phyloP scores from a whole-genome alignment of 2,888 invertebrate species.

The Cistogaster globosa region DNA sequence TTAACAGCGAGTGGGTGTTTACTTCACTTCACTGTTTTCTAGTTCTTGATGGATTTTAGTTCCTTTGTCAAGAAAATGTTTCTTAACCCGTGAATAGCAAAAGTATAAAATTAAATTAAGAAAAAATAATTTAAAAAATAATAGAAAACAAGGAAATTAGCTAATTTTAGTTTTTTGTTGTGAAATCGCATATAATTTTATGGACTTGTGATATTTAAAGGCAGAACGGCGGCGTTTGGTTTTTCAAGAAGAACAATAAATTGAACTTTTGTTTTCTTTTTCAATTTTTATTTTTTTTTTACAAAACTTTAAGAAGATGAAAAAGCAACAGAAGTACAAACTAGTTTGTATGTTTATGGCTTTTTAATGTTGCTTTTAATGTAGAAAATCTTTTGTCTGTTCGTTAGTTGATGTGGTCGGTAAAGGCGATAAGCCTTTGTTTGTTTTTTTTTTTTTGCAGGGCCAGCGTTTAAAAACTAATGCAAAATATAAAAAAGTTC shows the following conservation, averaged over 20 bases:
- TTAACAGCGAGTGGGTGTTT: conserved; percentile 16
- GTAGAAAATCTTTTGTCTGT: conserved; percentile 7
- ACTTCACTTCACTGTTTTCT: conserved; percentile 15
- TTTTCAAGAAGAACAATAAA: conserved; percentile 2
- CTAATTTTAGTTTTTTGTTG: background rate
- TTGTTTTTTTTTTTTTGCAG: conserved; percentile 23
- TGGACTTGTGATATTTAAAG: conserved; percentile 31
- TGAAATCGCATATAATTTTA: conserved; percentile 21
- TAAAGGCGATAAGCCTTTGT: conserved; percentile 45
- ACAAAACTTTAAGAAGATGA: conserved; percentile 11
- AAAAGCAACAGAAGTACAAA: conserved; percentile 26
- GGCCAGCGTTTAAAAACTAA: conserved; percentile 59
- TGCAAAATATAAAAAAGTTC: conserved; percentile 27
- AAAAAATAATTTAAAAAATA: too few relatives aligned
- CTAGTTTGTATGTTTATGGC: conserved; percentile 37
- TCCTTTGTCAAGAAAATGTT: conserved; percentile 4
- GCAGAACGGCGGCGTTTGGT: background rate
- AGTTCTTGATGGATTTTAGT: background rate
- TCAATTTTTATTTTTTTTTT: conserved; percentile 1
- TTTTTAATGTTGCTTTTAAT: conserved; percentile 49
- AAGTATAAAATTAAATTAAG: background rate
- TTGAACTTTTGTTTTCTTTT: background rate
- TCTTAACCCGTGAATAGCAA: background rate
- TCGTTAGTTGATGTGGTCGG: conserved; percentile 1
- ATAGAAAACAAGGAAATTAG: too few relatives aligned